Evolutionary conservation across 2,888 invertebrate species (phyloP).

Genomic region (Drosophila putrida): DNA sequence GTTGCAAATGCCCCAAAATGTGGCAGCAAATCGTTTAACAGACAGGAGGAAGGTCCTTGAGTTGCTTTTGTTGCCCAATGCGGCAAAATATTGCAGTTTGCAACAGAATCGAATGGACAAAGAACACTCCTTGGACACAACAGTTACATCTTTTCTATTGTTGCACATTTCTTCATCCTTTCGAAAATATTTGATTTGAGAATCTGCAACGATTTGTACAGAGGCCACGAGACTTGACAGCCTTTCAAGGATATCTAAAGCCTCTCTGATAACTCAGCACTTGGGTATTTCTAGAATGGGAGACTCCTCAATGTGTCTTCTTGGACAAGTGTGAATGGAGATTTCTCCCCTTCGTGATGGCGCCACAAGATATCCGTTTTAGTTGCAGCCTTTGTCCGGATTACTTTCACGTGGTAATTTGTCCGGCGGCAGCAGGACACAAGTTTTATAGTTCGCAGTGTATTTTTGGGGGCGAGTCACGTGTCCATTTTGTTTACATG

Average conservation of each 20-base stretch:
- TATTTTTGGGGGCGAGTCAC: slow-evolving; percentile 63
- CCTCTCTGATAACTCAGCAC: slow-evolving; percentile 36
- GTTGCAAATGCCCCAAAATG: slow-evolving; percentile 57
- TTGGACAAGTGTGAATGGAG: slow-evolving; percentile 51
- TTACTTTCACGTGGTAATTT: slow-evolving; percentile 67
- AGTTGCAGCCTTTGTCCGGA: slow-evolving; percentile 50
- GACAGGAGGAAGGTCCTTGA: slow-evolving; percentile 17
- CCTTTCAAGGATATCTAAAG: slow-evolving; percentile 40
- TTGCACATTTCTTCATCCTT: slow-evolving; percentile 29
- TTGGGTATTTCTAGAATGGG: slow-evolving; percentile 1
- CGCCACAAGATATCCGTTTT: slow-evolving; percentile 32
- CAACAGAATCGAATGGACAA: slow-evolving; percentile 16
- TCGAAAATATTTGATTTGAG: slow-evolving; percentile 54
- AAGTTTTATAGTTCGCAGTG: slow-evolving; percentile 22
- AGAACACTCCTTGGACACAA: slow-evolving; percentile 22
- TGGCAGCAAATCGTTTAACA: slow-evolving; percentile 53
- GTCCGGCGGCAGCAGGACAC: slow-evolving; percentile 52
- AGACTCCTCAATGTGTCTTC: neutral
- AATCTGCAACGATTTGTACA: slow-evolving; percentile 62
- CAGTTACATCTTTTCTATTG: slow-evolving; percentile 52
- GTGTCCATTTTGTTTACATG: slow-evolving; percentile 83
- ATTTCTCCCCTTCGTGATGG: slow-evolving; percentile 55
- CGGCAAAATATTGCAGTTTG: slow-evolving; percentile 30
- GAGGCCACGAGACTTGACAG: slow-evolving; percentile 58
- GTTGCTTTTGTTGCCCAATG: slow-evolving; percentile 48